These are phyloP conservation scores for Phenganax stokvisi DNA, from an alignment of 92 coral and sea anemone species.

Conservation along the genomic window DNA sequence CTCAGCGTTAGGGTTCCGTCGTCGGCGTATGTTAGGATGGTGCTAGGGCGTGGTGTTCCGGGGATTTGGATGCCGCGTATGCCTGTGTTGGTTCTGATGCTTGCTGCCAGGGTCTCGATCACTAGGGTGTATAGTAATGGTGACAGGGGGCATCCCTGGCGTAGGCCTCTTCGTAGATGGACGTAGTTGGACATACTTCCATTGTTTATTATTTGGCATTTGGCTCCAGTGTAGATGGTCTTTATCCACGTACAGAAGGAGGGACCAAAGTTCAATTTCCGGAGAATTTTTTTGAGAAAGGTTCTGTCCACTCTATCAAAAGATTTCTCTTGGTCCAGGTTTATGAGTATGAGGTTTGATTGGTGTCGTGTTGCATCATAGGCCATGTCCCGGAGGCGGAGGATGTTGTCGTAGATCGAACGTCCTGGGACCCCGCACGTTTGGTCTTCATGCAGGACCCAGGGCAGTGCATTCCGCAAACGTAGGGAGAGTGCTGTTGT, in stretches of 20 bases:
- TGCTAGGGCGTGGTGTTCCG: not conserved
- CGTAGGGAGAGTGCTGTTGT: not conserved
- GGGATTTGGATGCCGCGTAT: slow-evolving; percentile 42
- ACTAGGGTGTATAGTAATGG: slow-evolving; percentile 40
- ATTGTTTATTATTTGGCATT: slow-evolving; percentile 30
- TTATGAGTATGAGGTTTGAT: not conserved
- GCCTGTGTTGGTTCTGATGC: slow-evolving; percentile 16
- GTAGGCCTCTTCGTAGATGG: slow-evolving; percentile 12
- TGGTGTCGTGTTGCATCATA: not conserved
- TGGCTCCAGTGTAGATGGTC: slow-evolving; percentile 18
- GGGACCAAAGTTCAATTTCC: slow-evolving; percentile 40
- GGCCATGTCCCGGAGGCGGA: slow-evolving; percentile 9
- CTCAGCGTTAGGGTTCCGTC: slow-evolving; percentile 21
- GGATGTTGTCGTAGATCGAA: slow-evolving; percentile 5
- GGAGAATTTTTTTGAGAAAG: slow-evolving; percentile 29
- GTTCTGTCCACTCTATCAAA: slow-evolving; percentile 6
- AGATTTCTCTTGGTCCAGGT: not conserved
- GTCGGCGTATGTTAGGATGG: slow-evolving; percentile 34
- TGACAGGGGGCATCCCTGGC: slow-evolving; percentile 47
- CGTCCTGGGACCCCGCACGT: slow-evolving; percentile 6
- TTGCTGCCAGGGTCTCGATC: slow-evolving; percentile 27
- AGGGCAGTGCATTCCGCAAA: not conserved
- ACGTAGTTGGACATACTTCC: slow-evolving; percentile 21
- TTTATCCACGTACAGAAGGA: slow-evolving; percentile 33
- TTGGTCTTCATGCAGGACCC: not conserved